Evolutionary conservation across 2,797 vertebrate species (phyloP).

Genomic region (Acipenser transmontanus): DNA sequence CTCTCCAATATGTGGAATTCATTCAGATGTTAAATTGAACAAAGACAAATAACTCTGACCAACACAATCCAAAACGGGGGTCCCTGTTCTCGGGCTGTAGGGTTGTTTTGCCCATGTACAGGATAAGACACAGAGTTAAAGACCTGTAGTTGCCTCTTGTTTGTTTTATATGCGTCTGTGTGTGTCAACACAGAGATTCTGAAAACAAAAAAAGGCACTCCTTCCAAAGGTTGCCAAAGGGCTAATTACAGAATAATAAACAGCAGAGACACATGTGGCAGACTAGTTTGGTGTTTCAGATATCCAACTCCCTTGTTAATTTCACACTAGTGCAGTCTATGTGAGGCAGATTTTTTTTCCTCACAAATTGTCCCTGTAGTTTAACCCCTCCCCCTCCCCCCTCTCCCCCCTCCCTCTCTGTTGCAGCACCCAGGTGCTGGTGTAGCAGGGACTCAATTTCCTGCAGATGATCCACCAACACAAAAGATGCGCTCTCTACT

Average conservation of each 20-base stretch:
- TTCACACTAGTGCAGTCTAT: constrained; percentile 51
- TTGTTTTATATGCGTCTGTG: constrained; percentile 14
- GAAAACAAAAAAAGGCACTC: constrained; percentile 19
- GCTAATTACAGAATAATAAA: constrained; percentile 76
- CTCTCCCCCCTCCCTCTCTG: constrained; percentile 20
- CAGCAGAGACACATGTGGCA: constrained; percentile 62
- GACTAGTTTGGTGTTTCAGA: constrained; percentile 55
- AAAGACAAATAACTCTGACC: too few relatives aligned
- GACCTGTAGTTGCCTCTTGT: background rate
- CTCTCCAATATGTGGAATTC: too few relatives aligned
- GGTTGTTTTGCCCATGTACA: constrained; percentile 18
- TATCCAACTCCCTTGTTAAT: constrained; percentile 47
- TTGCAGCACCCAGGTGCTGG: constrained; percentile 51
- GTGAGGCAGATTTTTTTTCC: constrained; percentile 46
- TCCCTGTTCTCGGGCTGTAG: constrained; percentile 22
- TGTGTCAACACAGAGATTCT: constrained; percentile 37
- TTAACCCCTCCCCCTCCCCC: constrained; percentile 24
- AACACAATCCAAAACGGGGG: constrained; percentile 22
- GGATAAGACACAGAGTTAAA: too few relatives aligned
- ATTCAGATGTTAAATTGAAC: too few relatives aligned
- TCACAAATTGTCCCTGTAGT: constrained; percentile 50
- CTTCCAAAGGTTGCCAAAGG: constrained; percentile 56
- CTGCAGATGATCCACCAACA: constrained; percentile 58
- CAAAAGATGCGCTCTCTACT: constrained; percentile 60
- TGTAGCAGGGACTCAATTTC: constrained; percentile 54